Base-by-base conservation (phyloP, 2,888 invertebrate genomes). In the Megaustenia siamemsis region DNA sequence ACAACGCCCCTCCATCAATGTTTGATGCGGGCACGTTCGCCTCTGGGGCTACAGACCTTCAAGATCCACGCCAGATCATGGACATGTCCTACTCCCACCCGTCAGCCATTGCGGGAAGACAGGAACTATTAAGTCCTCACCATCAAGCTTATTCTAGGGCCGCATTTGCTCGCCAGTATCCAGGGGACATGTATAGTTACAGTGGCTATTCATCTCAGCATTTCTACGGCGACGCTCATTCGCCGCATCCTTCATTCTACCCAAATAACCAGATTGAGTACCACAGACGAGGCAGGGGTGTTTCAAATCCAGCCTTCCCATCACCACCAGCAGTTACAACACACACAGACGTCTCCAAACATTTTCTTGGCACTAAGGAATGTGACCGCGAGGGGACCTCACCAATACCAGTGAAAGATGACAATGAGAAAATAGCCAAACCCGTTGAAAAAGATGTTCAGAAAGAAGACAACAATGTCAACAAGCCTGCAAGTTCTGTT, bases 81-180 rank as follows among this genome's bases (percentile, higher is more conserved):
- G 92, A 92, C 87, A 91, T 92, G 77, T 89, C 92, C 32, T 91
- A 92, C 86, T 84, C 89, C 35, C 89, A 91, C 80, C 88, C 90
- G 82, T 38, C 81, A 3, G 32, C 85, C 10, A 53, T 53, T 60
- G 86, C 89, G 56, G 88, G 87, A 71, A 86, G 85, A 49, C 88
- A 90, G 40, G 90, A 90, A 73, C 89, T 89, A 68, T 89, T 89
- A 84, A 83, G 87, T 77, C 87, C 88, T 53, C 87, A 84, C 80
- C 88, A 86, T 69, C 87, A 81, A 78, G 86, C 87, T 35, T 90
- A 90, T 87, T 88, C 89, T 12, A 86, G 90, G 32, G 81, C 85
- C n/a, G 73, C 80, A 32, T 84, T 84, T 35, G 49, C 85, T 12
- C 76, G 87, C 10, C 87, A 87, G 66, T 90, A 88, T 85, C 86